A percentile compares a stretch with the other conserved stretches of the same genome.
Evolutionary conservation across 2,888 invertebrate genomes (phyloP).

Genomic region (Drosophila mimetica): DNA sequence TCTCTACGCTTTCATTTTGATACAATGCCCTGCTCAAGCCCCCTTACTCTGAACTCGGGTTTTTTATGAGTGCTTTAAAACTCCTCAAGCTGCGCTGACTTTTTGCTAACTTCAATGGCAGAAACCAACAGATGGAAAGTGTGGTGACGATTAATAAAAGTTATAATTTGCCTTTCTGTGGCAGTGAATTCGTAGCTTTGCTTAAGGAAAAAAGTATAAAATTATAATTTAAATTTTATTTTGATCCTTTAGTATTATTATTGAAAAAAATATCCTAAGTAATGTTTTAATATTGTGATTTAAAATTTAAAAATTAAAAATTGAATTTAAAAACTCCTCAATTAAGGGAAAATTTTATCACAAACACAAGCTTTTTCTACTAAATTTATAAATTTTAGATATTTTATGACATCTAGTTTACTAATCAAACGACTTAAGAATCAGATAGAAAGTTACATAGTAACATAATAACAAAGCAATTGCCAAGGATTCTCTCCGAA

Average conservation of each 20-base stretch:
- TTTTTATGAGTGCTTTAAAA: slow-evolving; percentile 11
- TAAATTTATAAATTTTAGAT: no score
- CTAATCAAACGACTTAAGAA: no score
- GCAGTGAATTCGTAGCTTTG: not conserved
- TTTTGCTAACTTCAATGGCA: slow-evolving; percentile 1
- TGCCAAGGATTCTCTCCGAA: not conserved
- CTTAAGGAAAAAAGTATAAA: not conserved
- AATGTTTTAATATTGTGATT: no score
- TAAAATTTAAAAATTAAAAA: no score
- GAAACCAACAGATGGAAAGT: not conserved
- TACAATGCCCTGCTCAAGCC: slow-evolving; percentile 1
- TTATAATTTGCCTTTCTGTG: not conserved
- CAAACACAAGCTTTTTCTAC: no score
- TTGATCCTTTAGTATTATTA: no score
- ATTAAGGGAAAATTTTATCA: no score
- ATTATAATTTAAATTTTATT: not conserved
- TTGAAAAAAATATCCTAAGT: no score
- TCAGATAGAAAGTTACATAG: not conserved
- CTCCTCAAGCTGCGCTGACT: slow-evolving; percentile 1
- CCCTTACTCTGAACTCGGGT: not conserved
- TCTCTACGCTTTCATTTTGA: slow-evolving; percentile 14
- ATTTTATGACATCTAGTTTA: no score
- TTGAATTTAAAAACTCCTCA: no score
- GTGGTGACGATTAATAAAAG: not conserved
- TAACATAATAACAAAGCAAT: not conserved